Percentiles rank a stretch among this genome's conserved stretches.
Evolutionary conservation across 2,113 vertebrate genomes (phyloP).

Genomic region (Apteryx mantelli): DNA sequence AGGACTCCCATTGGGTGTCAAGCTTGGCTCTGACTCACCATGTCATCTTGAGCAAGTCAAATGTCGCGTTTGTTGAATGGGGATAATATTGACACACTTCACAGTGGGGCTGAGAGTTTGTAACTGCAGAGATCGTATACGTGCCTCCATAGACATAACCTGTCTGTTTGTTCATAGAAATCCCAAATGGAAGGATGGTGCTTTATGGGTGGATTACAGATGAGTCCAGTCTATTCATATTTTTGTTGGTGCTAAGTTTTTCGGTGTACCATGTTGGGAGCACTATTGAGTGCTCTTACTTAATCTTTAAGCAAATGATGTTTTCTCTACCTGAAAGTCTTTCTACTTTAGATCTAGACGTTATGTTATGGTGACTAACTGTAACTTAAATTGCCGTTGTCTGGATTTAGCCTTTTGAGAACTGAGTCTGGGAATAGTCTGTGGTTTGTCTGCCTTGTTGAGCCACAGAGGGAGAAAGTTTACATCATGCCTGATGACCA

Average conservation of each 20-base stretch:
- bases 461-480: background rate
- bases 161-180: background rate
- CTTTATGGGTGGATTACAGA: background rate
- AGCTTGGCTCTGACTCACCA: background rate
- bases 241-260: background rate
- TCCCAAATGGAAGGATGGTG: background rate
- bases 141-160: background rate
- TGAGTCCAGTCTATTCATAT: background rate
- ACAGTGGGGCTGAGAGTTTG: background rate
- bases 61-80: background rate
- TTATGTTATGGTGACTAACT: background rate
- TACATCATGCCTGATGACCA: background rate
- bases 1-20: background rate
- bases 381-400: background rate
- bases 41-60: background rate
- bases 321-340: background rate
- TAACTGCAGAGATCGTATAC: background rate
- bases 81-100: background rate
- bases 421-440: background rate
- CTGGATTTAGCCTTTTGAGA: background rate
- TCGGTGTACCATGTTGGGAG: background rate
- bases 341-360: background rate
- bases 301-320: background rate
- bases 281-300: background rate
- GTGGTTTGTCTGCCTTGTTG: slow-evolving; percentile 8